These are phyloP conservation scores for Emys orbicularis DNA, from an alignment of 2,797 vertebrate species.

Conservation along the genomic window DNA sequence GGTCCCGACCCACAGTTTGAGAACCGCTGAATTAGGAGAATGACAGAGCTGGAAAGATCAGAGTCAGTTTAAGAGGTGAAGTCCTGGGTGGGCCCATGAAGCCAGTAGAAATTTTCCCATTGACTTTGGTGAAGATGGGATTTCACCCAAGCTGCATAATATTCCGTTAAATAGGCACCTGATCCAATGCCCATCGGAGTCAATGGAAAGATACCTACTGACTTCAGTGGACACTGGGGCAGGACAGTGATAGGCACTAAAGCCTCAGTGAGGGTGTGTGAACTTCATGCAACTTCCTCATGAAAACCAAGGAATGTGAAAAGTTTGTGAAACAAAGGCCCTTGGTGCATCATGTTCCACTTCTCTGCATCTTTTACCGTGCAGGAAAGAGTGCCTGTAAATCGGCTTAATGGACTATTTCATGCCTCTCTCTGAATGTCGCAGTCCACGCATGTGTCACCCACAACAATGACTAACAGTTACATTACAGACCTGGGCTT, in stretches of 20 bases:
- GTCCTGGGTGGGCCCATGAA: neutral
- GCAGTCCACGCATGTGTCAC: accelerated
- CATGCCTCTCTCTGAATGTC: accelerated
- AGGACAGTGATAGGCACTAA: neutral
- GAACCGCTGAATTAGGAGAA: too few relatives aligned
- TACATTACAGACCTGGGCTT: neutral
- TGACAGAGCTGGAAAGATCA: neutral
- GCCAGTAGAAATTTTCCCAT: neutral
- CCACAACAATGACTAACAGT: accelerated
- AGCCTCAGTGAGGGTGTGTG: neutral
- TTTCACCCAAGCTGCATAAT: neutral
- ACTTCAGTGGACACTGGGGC: neutral
- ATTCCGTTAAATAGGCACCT: neutral
- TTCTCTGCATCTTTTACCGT: neutral
- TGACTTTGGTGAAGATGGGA: neutral
- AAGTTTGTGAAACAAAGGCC: neutral
- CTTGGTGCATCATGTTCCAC: neutral
- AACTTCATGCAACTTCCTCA: neutral
- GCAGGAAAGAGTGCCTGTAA: neutral
- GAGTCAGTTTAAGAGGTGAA: neutral
- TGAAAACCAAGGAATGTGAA: neutral
- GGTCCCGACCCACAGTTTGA: too few relatives aligned
- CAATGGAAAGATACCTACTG: neutral
- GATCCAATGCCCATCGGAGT: neutral
- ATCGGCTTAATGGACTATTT: accelerated